phyloP scores from a whole-genome alignment of 2,113 vertebrate species.

The Macheiramphus alcinus region DNA sequence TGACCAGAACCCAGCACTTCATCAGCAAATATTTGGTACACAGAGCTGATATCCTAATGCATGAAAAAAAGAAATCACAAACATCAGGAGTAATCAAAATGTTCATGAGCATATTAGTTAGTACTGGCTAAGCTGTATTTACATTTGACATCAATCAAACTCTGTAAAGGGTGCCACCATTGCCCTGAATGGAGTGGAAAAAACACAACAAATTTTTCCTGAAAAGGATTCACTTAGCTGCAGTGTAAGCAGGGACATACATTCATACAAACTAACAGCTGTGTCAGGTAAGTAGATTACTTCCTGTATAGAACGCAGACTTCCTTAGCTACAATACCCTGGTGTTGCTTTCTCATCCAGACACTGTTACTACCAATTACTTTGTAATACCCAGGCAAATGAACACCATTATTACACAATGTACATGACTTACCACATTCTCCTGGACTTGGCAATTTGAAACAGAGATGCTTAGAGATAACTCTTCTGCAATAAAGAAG shows the following conservation, averaged over 20 bases:
- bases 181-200: not conserved
- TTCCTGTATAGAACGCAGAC: not conserved
- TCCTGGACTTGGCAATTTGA: conserved; percentile 97
- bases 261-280: not conserved
- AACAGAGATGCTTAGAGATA: conserved; percentile 96
- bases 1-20: conserved; percentile 98
- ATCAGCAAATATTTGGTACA: conserved; percentile 99
- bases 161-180: not conserved
- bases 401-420: not conserved
- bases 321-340: not conserved
- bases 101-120: not conserved
- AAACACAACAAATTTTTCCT: not conserved
- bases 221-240: not conserved
- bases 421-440: conserved; percentile 89
- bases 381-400: not conserved
- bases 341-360: not conserved
- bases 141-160: not conserved
- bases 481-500: conserved; percentile 84
- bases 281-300: not conserved
- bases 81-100: not conserved
- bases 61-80: conserved; percentile 4
- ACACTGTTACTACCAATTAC: not conserved
- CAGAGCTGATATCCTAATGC: conserved; percentile 91
- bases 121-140: not conserved
- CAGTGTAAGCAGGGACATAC: not conserved